Conservation (phyloP, 1,140 invertebrate species). For the Euwallacea fornicatus region DNA sequence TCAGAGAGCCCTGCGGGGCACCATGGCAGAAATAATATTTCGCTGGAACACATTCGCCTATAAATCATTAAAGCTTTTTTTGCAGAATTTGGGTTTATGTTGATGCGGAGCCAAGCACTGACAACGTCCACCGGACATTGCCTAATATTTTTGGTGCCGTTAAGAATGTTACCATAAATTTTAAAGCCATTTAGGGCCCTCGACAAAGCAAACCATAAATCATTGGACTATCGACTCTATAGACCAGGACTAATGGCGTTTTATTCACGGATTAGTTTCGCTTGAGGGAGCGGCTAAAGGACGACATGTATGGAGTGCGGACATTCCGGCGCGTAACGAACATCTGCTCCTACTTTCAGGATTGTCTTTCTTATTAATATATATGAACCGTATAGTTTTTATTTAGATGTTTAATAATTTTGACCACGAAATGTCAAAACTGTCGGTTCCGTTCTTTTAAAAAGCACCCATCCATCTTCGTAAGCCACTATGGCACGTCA, state of each 20-base stretch:
- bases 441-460: background rate
- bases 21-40: conserved; percentile 18
- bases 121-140: too few species aligned
- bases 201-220: conserved; percentile 26
- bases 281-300: conserved; percentile 13
- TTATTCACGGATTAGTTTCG: conserved; percentile 33
- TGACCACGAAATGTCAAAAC: background rate
- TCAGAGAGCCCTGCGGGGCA: conserved; percentile 15
- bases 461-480: conserved; percentile 9
- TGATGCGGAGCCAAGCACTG: too few species aligned
- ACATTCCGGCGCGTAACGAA: conserved; percentile 43
- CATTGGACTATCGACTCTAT: conserved; percentile 27
- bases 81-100: too few species aligned
- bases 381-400: too few species aligned
- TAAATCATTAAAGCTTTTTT: conserved; percentile 10
- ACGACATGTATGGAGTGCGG: conserved; percentile 36
- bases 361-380: too few species aligned
- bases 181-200: conserved; percentile 9
- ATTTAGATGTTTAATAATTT: too few species aligned
- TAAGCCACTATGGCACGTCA: background rate
- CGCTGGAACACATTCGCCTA: conserved; percentile 5
- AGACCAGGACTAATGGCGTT: conserved; percentile 32
- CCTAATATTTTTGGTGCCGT: background rate
- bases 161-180: background rate
- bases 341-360: background rate